Evolutionary conservation across 2,888 invertebrate genomes (phyloP).

Genomic region (Sipha maydis): DNA sequence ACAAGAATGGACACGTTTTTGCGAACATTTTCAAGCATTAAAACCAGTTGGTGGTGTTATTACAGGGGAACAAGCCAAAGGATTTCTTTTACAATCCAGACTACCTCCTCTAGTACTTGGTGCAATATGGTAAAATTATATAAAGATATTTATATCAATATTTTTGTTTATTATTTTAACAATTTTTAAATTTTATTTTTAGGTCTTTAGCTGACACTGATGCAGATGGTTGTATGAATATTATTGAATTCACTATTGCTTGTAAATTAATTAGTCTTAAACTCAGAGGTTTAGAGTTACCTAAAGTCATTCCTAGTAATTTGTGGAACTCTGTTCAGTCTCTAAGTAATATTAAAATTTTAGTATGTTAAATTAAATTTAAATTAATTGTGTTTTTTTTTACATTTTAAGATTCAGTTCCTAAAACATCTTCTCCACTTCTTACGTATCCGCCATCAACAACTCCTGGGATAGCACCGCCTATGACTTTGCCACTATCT

Average conservation of each 20-base stretch:
- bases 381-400: slow-evolving; percentile 2
- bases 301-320: slow-evolving; percentile 73
- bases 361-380: neutral
- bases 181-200: slow-evolving; percentile 65
- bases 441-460: slow-evolving; percentile 50
- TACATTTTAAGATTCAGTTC: slow-evolving; percentile 54
- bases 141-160: neutral
- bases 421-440: slow-evolving; percentile 61
- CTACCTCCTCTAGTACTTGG: slow-evolving; percentile 89
- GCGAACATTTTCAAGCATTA: slow-evolving; percentile 89
- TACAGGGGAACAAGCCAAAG: slow-evolving; percentile 92
- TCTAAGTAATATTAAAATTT: slow-evolving; percentile 45
- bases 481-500: slow-evolving; percentile 63
- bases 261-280: slow-evolving; percentile 96
- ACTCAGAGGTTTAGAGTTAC: slow-evolving; percentile 90
- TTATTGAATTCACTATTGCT: slow-evolving; percentile 96
- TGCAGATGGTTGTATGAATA: slow-evolving; percentile 95
- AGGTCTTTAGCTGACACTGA: slow-evolving; percentile 94
- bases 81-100: slow-evolving; percentile 91
- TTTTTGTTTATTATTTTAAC: slow-evolving; percentile 34
- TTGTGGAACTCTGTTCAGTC: slow-evolving; percentile 58
- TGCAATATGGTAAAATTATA: slow-evolving; percentile 84
- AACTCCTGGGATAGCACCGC: slow-evolving; percentile 64
- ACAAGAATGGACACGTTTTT: slow-evolving; percentile 87
- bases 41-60: slow-evolving; percentile 88